Evolutionary conservation across 2,888 invertebrate species (phyloP).

Genomic region (Cheilosia scutellata): DNA sequence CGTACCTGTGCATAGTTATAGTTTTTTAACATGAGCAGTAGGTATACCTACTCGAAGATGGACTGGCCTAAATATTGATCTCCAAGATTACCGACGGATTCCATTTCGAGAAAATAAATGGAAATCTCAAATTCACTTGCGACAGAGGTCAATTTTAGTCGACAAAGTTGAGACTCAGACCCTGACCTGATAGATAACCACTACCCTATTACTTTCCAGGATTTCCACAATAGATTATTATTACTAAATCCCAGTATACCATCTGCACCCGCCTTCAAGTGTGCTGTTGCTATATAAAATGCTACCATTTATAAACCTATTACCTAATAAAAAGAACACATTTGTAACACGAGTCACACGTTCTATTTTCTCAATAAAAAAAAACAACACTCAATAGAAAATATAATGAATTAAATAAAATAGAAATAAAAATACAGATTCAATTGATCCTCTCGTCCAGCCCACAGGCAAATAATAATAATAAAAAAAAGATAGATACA

Average conservation of each 20-base stretch:
- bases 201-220: too few species aligned
- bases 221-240: too few species aligned
- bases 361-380: conserved; percentile 17
- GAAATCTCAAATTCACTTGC: too few species aligned
- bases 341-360: conserved; percentile 58
- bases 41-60: too few species aligned
- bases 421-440: conserved; percentile 64
- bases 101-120: too few species aligned
- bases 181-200: too few species aligned
- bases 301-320: neutral
- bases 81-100: too few species aligned
- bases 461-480: conserved; percentile 66
- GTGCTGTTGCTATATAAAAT: neutral
- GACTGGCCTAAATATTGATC: too few species aligned
- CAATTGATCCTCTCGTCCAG: conserved; percentile 75
- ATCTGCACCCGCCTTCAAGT: conserved; percentile 18
- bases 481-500: conserved; percentile 29
- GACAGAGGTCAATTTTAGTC: too few species aligned
- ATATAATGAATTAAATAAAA: conserved; percentile 63
- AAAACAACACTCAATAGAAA: conserved; percentile 54
- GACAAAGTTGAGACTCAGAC: too few species aligned
- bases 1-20: too few species aligned
- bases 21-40: too few species aligned
- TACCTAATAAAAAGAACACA: neutral
- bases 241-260: neutral